A percentile compares a stretch with the other conserved stretches of the same genome.
phyloP scores from a whole-genome alignment of 2,797 vertebrate genomes.

The Poecilia velifera region DNA sequence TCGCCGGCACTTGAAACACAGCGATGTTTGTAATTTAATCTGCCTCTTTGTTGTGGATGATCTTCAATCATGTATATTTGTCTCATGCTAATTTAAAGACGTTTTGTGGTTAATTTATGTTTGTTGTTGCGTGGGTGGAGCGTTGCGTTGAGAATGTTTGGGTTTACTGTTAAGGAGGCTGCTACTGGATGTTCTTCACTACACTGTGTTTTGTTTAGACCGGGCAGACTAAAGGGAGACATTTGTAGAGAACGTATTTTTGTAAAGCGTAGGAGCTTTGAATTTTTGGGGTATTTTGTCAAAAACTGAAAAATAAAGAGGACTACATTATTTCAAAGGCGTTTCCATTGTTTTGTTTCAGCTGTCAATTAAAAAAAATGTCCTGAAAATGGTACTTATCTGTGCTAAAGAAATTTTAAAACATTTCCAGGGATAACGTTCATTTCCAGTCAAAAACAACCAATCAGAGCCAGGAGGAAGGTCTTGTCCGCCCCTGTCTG shows the following conservation, averaged over 20 bases:
- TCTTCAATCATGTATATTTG: constrained; percentile 90
- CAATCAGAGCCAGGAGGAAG: too few species aligned
- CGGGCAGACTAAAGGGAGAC: constrained; percentile 86
- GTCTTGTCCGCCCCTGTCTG: background rate
- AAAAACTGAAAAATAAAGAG: constrained; percentile 96
- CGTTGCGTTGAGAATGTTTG: constrained; percentile 79
- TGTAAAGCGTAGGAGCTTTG: constrained; percentile 97
- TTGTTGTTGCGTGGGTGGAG: constrained; percentile 87
- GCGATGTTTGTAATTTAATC: constrained; percentile 87
- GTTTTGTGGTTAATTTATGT: constrained; percentile 92
- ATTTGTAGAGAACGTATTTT: constrained; percentile 99
- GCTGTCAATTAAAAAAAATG: background rate
- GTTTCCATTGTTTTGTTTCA: constrained; percentile 6
- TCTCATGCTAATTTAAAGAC: constrained; percentile 98
- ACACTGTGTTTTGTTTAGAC: constrained; percentile 90
- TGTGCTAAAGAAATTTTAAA: too few species aligned
- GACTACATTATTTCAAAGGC: constrained; percentile 87
- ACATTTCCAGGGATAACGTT: background rate
- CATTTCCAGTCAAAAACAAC: too few species aligned
- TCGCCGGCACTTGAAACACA: constrained; percentile 83
- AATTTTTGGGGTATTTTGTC: constrained; percentile 99
- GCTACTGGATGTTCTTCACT: constrained; percentile 84
- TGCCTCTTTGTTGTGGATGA: constrained; percentile 83
- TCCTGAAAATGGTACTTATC: background rate
- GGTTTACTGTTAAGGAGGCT: constrained; percentile 86